A percentile compares a stretch with the other conserved stretches of the same genome.
Evolutionary conservation across 1,140 invertebrate genomes (phyloP).

Genomic region (Papilio dardanus): DNA sequence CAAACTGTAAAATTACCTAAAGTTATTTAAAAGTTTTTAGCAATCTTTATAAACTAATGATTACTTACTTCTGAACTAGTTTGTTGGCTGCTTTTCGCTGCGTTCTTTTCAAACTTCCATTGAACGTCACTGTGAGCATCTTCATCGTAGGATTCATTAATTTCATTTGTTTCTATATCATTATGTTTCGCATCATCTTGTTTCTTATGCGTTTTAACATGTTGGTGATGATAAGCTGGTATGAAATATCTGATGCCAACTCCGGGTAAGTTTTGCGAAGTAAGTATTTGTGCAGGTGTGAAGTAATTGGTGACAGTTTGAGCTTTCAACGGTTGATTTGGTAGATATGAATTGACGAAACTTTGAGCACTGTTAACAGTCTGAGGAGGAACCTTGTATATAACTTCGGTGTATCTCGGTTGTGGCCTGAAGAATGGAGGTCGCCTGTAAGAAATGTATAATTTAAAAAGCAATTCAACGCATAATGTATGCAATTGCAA

Average conservation of each 20-base stretch:
- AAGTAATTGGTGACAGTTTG: conserved; percentile 53
- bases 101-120: conserved; percentile 73
- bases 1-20: too few species aligned
- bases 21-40: too few species aligned
- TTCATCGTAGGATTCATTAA: conserved; percentile 44
- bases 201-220: conserved; percentile 51
- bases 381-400: conserved; percentile 57
- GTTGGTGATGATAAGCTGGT: conserved; percentile 53
- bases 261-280: conserved; percentile 69
- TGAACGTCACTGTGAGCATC: conserved; percentile 62
- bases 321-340: conserved; percentile 54
- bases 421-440: conserved; percentile 71
- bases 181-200: conserved; percentile 70
- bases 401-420: conserved; percentile 72
- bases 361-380: conserved; percentile 67
- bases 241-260: conserved; percentile 70
- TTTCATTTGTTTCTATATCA: conserved; percentile 63
- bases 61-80: conserved; percentile 66
- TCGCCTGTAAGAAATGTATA: conserved; percentile 57
- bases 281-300: conserved; percentile 64
- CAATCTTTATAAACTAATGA: too few species aligned
- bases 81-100: conserved; percentile 58
- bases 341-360: conserved; percentile 74
- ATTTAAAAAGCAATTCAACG: conserved; percentile 21
- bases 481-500: background rate